Evolutionary conservation across 1,140 invertebrate species (phyloP), one percentile per base, ranked within the genome.

Genomic region (Macrotrachela quadricornifera): DNA sequence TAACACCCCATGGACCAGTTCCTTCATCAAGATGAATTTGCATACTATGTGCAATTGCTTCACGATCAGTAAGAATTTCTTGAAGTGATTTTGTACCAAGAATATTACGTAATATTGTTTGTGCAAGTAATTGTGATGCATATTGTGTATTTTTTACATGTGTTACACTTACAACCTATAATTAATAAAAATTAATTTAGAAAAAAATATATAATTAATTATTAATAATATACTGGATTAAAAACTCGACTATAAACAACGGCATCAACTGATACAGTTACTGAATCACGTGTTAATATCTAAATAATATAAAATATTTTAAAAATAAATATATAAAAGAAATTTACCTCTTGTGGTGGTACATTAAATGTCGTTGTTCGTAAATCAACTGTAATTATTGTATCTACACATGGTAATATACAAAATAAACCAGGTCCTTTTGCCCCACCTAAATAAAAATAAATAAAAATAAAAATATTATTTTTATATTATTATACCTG

Each of bases 261-360:
- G 38, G 44, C 50, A 56, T 48, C 49, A 21, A 50, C 36, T 49
- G 57, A 41, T 2, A 58, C 45, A 10, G 58, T 57, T 10, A 59
- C 58, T 10, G 56, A 57, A 49, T 59, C 58, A 50, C 51, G 58
- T 13, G 58, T 58, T 16, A 59, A 37, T 40, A 59, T 54, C 41
- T 42, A 42, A 4, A 14, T 4, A 42, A 6, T 4, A 10, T 14
- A 6, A 6, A 6, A 4, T 42, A 6, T 42, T 42, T 42, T 42
- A 14, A 15, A 42, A 6, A 42, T 30, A 30, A 10, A 42, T 42
- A 10, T 14, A 42, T 4, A 42, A 6, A 42, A 42, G 15, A 42
- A 10, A 13, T 42, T 14, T 13, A 57, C 53, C 46, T 59, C 58
- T 43, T 59, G 58, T 17, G 49, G 54, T 43, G 58, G 58, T 14